Percentiles rank a stretch among this genome's conserved stretches.
Evolutionary conservation across 2,113 vertebrate species (phyloP).

Genomic region (Serilophus lunatus): DNA sequence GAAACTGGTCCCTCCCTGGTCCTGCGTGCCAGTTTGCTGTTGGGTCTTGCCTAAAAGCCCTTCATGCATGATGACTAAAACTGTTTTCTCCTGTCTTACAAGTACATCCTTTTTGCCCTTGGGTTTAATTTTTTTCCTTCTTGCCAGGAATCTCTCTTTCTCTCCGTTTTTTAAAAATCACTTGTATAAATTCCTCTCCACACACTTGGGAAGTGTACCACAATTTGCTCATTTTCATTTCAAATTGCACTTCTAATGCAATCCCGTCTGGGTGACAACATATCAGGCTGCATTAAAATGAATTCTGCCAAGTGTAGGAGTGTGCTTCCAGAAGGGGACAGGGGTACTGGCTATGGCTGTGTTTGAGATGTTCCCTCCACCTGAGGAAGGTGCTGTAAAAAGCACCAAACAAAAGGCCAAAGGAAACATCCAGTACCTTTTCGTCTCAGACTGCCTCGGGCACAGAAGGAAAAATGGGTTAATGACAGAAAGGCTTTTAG

Average conservation of each 20-base stretch:
- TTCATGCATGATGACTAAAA: neutral
- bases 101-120: neutral
- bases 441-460: neutral
- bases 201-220: neutral
- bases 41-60: neutral
- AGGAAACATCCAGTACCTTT: neutral
- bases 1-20: neutral
- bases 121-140: neutral
- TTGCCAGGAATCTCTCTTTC: neutral
- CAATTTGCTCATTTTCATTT: neutral
- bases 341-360: neutral
- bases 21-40: accelerated
- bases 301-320: accelerated
- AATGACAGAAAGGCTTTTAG: conserved; percentile 20
- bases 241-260: neutral
- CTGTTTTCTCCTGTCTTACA: neutral
- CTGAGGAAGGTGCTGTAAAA: neutral
- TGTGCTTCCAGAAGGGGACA: neutral
- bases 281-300: neutral
- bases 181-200: neutral
- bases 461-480: neutral
- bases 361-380: neutral
- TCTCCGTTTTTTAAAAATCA: neutral
- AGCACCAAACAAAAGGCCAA: neutral
- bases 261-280: neutral